Conservation (phyloP, 2,113 vertebrate genomes). For the Fulica atra region DNA sequence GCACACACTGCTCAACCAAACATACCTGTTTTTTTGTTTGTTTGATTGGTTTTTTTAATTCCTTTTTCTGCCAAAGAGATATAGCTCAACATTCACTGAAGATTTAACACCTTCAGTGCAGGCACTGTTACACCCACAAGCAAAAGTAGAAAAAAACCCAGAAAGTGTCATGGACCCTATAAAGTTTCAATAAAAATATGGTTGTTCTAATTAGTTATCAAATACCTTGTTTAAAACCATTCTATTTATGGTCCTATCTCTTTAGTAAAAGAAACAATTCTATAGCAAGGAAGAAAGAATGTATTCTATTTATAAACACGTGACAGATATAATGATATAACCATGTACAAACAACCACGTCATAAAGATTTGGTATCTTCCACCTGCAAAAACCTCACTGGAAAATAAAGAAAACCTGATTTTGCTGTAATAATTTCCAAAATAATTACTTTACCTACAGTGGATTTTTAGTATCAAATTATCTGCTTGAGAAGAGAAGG, state of each 20-base stretch:
- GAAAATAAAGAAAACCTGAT: not conserved
- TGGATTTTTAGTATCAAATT: not conserved
- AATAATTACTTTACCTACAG: not conserved
- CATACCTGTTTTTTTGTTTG: not conserved
- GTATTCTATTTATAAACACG: not conserved
- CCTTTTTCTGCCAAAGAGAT: not conserved
- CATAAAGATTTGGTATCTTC: not conserved
- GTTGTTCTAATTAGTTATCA: not conserved
- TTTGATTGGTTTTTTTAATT: not conserved
- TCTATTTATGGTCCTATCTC: not conserved
- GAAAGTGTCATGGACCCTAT: not conserved
- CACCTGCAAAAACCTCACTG: not conserved
- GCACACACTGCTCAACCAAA: not conserved
- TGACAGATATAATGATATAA: fast-evolving
- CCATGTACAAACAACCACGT: not conserved
- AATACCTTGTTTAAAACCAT: not conserved
- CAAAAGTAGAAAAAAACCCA: not conserved
- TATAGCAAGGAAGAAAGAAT: not conserved
- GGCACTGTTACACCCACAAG: not conserved
- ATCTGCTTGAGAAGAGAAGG: too few relatives aligned
- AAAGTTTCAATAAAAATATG: not conserved
- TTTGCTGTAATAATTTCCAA: not conserved
- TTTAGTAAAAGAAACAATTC: not conserved
- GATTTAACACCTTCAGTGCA: not conserved
- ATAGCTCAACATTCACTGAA: not conserved